Conservation (phyloP, 1,140 invertebrate genomes). For the Patella vulgata region DNA sequence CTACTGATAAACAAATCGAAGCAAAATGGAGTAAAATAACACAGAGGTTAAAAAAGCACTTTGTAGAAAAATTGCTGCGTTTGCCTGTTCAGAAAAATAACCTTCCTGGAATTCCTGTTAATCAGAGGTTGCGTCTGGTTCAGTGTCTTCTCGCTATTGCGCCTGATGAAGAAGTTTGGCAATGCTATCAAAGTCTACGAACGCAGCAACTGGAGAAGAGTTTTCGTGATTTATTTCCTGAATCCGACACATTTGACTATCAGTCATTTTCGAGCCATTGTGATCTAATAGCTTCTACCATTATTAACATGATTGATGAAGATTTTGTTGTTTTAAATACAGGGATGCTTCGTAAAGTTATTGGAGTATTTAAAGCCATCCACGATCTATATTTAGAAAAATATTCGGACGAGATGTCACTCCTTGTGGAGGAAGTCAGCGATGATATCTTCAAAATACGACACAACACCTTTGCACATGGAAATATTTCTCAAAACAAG, state of each 20-base stretch:
- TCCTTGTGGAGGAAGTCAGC: constrained; percentile 56
- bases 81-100: constrained; percentile 30
- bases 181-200: constrained; percentile 40
- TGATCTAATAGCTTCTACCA: constrained; percentile 42
- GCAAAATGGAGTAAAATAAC: constrained; percentile 37
- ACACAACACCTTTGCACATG: no score
- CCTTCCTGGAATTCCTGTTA: constrained; percentile 12
- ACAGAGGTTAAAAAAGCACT: constrained; percentile 36
- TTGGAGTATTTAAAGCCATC: constrained; percentile 45
- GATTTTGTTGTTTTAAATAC: constrained; percentile 58
- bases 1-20: constrained; percentile 47
- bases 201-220: constrained; percentile 52
- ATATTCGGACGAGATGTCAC: constrained; percentile 60
- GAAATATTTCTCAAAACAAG: no score
- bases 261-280: constrained; percentile 52
- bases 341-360: constrained; percentile 51
- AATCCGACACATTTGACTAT: constrained; percentile 48
- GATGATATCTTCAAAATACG: constrained; percentile 43
- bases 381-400: constrained; percentile 61
- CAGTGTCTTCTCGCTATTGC: constrained; percentile 52
- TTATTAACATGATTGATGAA: constrained; percentile 60
- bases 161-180: constrained; percentile 50
- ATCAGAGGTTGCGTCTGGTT: constrained; percentile 45
- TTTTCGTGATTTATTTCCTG: constrained; percentile 49
- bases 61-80: constrained; percentile 42